Evolutionary conservation across 1,140 invertebrate species (phyloP).

Genomic region (Neelides sp.): DNA sequence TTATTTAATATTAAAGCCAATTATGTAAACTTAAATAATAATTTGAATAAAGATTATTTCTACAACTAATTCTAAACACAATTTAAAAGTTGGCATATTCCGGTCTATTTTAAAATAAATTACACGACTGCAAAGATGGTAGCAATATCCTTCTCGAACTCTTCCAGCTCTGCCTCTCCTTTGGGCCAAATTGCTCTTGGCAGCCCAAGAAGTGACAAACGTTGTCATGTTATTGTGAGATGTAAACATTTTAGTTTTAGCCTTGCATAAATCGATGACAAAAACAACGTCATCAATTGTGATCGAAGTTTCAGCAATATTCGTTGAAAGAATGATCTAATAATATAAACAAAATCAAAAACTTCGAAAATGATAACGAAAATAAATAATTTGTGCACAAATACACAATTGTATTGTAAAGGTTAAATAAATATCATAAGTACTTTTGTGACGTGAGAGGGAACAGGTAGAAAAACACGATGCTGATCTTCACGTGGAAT

Average conservation of each 20-base stretch:
- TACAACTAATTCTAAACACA: too few relatives aligned
- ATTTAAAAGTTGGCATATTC: too few relatives aligned
- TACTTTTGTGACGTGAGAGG: constrained; percentile 55
- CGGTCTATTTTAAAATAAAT: too few relatives aligned
- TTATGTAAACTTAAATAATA: not conserved
- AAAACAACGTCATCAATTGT: constrained; percentile 95
- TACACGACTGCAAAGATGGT: constrained; percentile 64
- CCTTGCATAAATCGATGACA: constrained; percentile 88
- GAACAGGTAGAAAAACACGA: constrained; percentile 68
- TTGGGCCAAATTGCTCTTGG: constrained; percentile 76
- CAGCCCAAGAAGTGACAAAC: constrained; percentile 83
- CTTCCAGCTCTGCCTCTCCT: constrained; percentile 79
- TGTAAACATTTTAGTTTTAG: constrained; percentile 89
- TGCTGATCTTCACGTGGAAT: constrained; percentile 79
- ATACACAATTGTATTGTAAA: not conserved
- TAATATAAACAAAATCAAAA: constrained; percentile 19
- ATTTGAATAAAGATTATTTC: too few relatives aligned
- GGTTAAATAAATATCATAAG: constrained; percentile 21
- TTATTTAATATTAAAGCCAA: not conserved
- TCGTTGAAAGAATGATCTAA: constrained; percentile 73
- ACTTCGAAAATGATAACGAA: not conserved
- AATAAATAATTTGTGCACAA: not conserved
- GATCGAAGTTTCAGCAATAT: constrained; percentile 87
- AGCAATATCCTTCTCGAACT: constrained; percentile 74
- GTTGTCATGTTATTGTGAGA: constrained; percentile 92